Evolutionary conservation across 2,113 vertebrate species (phyloP).

Genomic region (Xerus inauris): DNA sequence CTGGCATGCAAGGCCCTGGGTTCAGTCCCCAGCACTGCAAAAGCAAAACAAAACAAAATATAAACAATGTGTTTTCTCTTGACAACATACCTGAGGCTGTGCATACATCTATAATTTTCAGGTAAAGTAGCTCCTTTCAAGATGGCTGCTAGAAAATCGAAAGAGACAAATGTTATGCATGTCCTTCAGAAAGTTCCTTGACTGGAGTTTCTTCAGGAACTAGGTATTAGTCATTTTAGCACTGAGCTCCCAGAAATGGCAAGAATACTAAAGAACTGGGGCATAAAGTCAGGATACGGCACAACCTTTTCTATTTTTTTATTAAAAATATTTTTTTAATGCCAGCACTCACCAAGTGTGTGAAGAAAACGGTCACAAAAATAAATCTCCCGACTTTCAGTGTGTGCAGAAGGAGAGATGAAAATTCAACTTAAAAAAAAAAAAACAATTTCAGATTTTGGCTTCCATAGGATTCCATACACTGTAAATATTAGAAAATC

Average conservation of each 20-base stretch:
- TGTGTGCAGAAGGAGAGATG: not conserved
- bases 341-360: not conserved
- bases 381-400: not conserved
- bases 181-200: not conserved
- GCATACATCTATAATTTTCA: not conserved
- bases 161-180: not conserved
- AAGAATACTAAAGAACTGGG: not conserved
- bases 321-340: slow-evolving; percentile 43
- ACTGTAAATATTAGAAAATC: not conserved
- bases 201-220: not conserved
- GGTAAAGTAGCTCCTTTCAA: not conserved
- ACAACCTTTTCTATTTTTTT: not conserved
- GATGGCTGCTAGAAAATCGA: not conserved
- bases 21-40: not conserved
- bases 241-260: not conserved
- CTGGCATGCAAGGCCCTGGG: not conserved
- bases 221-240: not conserved
- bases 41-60: not conserved
- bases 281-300: not conserved
- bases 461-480: not conserved
- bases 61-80: not conserved
- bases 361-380: slow-evolving; percentile 56
- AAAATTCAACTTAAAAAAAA: not conserved
- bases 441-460: not conserved
- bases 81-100: not conserved